Percentiles rank a stretch among this genome's conserved stretches.
Conservation (phyloP, 2,797 vertebrate genomes). For the Aratinga solstitialis region DNA sequence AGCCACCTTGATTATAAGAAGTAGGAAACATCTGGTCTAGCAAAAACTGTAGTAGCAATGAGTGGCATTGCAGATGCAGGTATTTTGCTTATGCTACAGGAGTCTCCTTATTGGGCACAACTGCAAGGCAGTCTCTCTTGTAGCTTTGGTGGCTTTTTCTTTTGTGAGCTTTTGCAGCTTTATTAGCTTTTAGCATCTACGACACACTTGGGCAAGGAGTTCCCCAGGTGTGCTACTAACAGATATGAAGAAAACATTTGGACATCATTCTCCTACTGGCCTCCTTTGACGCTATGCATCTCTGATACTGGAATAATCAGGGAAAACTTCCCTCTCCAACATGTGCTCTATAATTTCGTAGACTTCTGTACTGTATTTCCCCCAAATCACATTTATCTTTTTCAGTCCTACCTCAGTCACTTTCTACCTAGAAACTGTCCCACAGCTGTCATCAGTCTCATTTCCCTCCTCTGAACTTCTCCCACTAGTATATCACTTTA, state of each 20-base stretch:
- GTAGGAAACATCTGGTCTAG: neutral
- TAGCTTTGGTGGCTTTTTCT: neutral
- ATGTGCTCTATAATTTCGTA: accelerated
- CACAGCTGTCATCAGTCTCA: neutral
- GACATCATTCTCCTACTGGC: neutral
- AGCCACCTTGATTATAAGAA: neutral
- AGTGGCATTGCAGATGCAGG: neutral
- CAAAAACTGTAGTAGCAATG: neutral
- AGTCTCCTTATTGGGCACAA: neutral
- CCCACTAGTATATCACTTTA: neutral
- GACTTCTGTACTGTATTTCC: neutral
- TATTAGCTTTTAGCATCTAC: neutral
- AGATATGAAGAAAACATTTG: neutral
- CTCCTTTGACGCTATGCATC: neutral
- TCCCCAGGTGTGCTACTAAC: neutral
- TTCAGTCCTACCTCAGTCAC: neutral
- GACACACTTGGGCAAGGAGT: neutral
- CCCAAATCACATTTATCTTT: neutral
- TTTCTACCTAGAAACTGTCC: neutral
- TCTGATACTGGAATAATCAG: neutral
- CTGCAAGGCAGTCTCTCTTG: neutral
- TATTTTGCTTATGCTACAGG: neutral
- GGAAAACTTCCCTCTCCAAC: neutral
- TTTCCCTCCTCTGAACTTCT: neutral
- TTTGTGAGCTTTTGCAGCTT: neutral